Evolutionary conservation across 2,888 invertebrate genomes (phyloP).

Genomic region (Leptarthrus brevirostris): DNA sequence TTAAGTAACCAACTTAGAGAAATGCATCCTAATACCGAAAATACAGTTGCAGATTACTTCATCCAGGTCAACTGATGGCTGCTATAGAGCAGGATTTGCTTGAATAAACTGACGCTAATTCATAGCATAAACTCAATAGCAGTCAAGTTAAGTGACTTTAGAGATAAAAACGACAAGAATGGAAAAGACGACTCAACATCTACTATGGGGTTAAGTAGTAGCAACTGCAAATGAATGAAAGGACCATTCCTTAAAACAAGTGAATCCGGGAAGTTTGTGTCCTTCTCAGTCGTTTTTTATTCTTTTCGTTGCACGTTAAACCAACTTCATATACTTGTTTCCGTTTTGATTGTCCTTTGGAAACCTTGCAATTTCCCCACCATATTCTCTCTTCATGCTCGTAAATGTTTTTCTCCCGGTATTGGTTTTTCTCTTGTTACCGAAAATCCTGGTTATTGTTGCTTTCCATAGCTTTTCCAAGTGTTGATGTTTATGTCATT

Average conservation of each 20-base stretch:
- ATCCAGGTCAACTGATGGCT: slow-evolving; percentile 29
- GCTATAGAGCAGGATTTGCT: slow-evolving; percentile 40
- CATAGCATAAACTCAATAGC: slow-evolving; percentile 24
- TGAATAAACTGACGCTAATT: slow-evolving; percentile 42
- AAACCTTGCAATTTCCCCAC: neutral
- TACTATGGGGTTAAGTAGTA: slow-evolving; percentile 23
- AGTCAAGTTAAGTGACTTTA: slow-evolving; percentile 38
- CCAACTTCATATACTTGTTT: neutral
- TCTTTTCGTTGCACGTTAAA: neutral
- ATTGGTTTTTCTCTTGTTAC: neutral
- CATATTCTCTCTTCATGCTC: neutral
- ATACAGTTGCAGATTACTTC: neutral
- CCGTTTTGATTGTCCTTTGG: neutral
- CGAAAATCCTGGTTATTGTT: slow-evolving; percentile 22
- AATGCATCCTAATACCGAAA: too few relatives aligned
- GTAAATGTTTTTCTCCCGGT: neutral
- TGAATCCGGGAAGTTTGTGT: slow-evolving; percentile 35
- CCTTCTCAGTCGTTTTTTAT: slow-evolving; percentile 14
- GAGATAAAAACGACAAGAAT: slow-evolving; percentile 11
- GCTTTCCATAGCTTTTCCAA: slow-evolving; percentile 9
- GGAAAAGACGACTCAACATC: neutral
- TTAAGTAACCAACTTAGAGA: too few relatives aligned
- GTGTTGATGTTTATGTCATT: slow-evolving; percentile 48
- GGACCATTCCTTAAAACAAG: slow-evolving; percentile 1
- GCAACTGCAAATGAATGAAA: slow-evolving; percentile 40